These are phyloP conservation scores for Helarctos malayanus DNA, from an alignment of 2,797 vertebrate genomes.

Conservation along the genomic window DNA sequence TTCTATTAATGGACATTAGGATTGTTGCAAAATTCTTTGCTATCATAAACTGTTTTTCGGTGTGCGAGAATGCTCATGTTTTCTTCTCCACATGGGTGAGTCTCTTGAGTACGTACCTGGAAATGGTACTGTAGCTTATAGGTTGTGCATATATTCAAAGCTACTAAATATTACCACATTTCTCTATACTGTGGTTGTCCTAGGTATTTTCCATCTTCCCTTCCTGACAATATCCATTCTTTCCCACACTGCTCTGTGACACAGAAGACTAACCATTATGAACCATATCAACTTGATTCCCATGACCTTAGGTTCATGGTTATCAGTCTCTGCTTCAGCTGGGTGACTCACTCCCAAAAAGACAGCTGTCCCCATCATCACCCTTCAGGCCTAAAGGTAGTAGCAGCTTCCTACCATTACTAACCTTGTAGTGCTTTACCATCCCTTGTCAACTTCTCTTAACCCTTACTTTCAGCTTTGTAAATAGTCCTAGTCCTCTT, in stretches of 20 bases:
- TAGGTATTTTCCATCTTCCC: not conserved
- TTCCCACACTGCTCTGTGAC: not conserved
- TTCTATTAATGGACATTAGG: not conserved
- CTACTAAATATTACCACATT: constrained; percentile 6
- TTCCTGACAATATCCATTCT: not conserved
- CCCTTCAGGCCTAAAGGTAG: not conserved
- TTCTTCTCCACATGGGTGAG: not conserved
- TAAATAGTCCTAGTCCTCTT: not conserved
- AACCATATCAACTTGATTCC: not conserved
- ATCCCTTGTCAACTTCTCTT: not conserved
- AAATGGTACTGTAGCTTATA: not conserved
- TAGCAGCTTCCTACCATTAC: not conserved
- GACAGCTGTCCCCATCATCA: not conserved
- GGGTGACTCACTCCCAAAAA: not conserved
- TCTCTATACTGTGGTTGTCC: not conserved
- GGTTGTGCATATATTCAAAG: not conserved
- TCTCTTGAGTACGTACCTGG: not conserved
- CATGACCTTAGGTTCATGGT: not conserved
- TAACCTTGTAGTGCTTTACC: not conserved
- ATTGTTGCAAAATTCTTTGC: not conserved
- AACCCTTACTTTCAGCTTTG: constrained; percentile 8
- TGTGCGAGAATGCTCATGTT: not conserved
- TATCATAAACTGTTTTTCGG: not conserved
- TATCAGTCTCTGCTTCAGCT: not conserved
- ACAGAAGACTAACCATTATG: not conserved